Evolutionary conservation across 2,888 invertebrate species (phyloP).

Genomic region (Aporophyla nigra): DNA sequence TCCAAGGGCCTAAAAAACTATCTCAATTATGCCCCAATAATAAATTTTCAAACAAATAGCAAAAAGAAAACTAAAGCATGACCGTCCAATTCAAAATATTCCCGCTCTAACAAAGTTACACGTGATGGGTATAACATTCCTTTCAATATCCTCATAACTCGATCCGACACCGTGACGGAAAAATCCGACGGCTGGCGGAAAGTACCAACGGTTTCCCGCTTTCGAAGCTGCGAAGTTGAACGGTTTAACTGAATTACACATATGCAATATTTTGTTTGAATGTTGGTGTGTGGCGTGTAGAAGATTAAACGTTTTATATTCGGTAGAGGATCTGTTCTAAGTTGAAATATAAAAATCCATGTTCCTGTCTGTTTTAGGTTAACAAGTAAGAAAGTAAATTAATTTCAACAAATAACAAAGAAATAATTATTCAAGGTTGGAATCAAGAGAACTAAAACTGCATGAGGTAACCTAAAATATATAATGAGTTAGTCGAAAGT

Average conservation of each 20-base stretch:
- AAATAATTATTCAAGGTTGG: neutral
- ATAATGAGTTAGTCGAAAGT: neutral
- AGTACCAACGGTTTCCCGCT: constrained; percentile 8
- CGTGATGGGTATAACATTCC: neutral
- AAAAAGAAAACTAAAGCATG: neutral
- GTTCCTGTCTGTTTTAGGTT: neutral
- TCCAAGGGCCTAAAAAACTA: too few species aligned
- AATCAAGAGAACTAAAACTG: neutral
- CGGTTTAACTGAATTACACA: neutral
- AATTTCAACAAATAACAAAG: too few species aligned
- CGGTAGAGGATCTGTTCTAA: neutral
- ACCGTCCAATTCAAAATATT: neutral
- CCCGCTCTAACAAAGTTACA: neutral
- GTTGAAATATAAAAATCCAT: neutral
- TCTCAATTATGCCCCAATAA: neutral
- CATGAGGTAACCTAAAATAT: neutral
- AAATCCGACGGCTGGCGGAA: constrained; percentile 32
- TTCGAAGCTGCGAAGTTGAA: constrained; percentile 5
- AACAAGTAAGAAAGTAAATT: too few species aligned
- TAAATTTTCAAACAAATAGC: neutral
- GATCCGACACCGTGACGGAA: constrained; percentile 35
- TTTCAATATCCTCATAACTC: constrained; percentile 30
- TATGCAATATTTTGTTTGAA: neutral
- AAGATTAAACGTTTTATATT: neutral
- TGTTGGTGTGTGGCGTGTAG: neutral